Base-by-base conservation (phyloP, 2,888 invertebrate genomes). In the Synanthedon tipuliformis region DNA sequence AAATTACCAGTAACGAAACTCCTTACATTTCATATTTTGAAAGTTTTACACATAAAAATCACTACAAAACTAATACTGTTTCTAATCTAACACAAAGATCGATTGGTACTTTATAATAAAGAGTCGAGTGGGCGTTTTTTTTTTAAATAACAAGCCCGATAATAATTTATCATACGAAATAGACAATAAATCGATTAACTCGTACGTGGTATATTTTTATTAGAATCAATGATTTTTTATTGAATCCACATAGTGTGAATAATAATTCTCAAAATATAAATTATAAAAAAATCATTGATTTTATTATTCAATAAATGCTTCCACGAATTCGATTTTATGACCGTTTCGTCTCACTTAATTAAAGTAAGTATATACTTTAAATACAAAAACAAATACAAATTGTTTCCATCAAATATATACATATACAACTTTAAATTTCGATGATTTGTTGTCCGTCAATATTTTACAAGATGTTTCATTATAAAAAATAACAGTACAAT, bases 31-130 rank as follows among this genome's bases (percentile, higher is more conserved):
- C 23, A 16, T 49, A 49, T 49, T 13, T 49, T 49, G 16, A 49
- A 13, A 45, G 13, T 77, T 79, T 73, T 73, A 67, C 71, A 73
- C 78, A 77, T 69, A 79, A 80, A 69, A 78, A 16, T 77, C 77
- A 77, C 78, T 81, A 81, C 71, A 71, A 78, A 78, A 75, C 76
- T 78, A 78, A 83, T 84, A 85, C 82, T 85, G 84, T 64, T 79
- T 74, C 78, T 81, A 82, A 64, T 68, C 76, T 75, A 78, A 74
- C 65, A 64, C 75, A 71, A 75, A 70, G 67, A 75, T 74, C 68
- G 67, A 73, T 71, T 76, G 74, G 70, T 75, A 72, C 57, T 71
- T 70, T 69, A 71, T 61, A 69, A 69, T 73, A 72, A 73, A 68
- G 71, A 78, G 69, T 71, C 68, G 73, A 73, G 68, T 40, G 23